These are phyloP conservation scores for Ptilonorhynchus violaceus DNA, from an alignment of 2,113 vertebrate species.

Conservation along the genomic window DNA sequence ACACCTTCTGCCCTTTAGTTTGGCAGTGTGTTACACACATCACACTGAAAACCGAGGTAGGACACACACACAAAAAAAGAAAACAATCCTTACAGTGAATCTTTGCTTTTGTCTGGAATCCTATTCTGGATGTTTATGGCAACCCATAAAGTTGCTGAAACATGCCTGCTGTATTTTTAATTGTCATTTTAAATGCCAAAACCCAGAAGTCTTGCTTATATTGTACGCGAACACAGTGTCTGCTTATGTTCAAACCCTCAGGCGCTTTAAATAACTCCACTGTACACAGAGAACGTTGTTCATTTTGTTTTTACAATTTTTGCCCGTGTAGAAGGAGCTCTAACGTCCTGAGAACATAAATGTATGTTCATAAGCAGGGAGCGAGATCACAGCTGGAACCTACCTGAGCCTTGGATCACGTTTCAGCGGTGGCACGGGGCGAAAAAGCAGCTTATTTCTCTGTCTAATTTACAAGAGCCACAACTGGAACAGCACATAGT, in stretches of 20 bases:
- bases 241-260: conserved; percentile 75
- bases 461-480: background rate
- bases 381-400: conserved; percentile 52
- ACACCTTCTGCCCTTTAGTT: background rate
- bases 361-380: conserved; percentile 43
- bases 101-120: conserved; percentile 11
- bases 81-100: background rate
- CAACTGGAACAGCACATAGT: background rate
- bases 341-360: conserved; percentile 22
- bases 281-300: conserved; percentile 72
- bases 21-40: background rate
- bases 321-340: conserved; percentile 60
- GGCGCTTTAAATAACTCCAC: conserved; percentile 73
- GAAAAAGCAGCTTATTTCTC: background rate
- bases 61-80: background rate
- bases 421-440: background rate
- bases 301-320: conserved; percentile 72
- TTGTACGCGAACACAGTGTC: conserved; percentile 51
- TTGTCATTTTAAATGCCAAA: conserved; percentile 64
- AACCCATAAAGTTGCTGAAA: conserved; percentile 51
- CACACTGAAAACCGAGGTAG: background rate
- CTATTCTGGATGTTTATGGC: conserved; percentile 39
- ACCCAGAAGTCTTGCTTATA: conserved; percentile 63
- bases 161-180: conserved; percentile 54
- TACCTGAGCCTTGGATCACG: conserved; percentile 47